Evolutionary conservation across 2,797 vertebrate species (phyloP).

Genomic region (Decapterus maruadsi): DNA sequence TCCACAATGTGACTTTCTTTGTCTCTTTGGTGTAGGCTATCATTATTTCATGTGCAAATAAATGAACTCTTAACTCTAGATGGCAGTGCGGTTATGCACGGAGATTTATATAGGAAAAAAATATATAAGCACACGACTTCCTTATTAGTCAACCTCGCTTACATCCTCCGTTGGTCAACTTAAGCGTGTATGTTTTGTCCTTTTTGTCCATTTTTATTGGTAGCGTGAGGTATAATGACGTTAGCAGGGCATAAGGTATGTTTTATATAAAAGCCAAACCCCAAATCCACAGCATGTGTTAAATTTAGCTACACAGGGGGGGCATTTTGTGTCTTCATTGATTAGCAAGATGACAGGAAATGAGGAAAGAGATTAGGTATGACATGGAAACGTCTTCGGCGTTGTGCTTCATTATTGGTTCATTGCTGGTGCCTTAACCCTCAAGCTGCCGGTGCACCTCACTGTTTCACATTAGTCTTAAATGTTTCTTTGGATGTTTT

Average conservation of each 20-base stretch:
- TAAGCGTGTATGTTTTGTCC: no score
- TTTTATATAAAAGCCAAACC: neutral
- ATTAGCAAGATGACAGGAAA: neutral
- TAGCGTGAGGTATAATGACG: neutral
- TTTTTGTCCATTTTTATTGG: neutral
- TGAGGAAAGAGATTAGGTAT: neutral
- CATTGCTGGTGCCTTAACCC: slow-evolving; percentile 3
- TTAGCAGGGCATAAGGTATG: neutral
- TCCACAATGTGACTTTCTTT: slow-evolving; percentile 46
- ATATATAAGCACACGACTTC: neutral
- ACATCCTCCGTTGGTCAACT: neutral
- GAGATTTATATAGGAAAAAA: slow-evolving; percentile 18
- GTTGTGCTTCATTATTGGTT: neutral
- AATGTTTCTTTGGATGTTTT: neutral
- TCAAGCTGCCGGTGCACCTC: neutral
- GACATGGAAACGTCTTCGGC: neutral
- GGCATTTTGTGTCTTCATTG: neutral
- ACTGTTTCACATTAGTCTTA: neutral
- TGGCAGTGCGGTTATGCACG: slow-evolving; percentile 27
- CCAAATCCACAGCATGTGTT: neutral
- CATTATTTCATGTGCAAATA: slow-evolving; percentile 52
- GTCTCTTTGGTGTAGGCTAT: slow-evolving; percentile 28
- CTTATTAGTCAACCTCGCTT: neutral
- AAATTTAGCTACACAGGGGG: neutral
- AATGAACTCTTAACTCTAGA: slow-evolving; percentile 49